Conservation (phyloP, 1,140 invertebrate species). For the Bombus fervidus region DNA sequence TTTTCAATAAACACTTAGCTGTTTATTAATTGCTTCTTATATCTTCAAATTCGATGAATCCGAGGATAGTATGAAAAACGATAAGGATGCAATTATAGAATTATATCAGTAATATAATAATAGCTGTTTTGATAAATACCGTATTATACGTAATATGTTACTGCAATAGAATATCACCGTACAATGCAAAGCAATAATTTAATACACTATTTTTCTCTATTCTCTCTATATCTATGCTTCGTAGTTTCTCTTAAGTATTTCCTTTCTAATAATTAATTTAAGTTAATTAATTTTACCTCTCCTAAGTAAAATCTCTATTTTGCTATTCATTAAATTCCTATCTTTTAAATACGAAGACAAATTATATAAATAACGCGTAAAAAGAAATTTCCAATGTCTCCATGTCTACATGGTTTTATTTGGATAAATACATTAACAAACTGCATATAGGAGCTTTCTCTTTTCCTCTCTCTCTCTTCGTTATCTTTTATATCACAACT, state of each 20-base stretch:
- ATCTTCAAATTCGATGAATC: too few species aligned
- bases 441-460: too few species aligned
- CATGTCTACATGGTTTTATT: neutral
- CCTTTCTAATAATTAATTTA: neutral
- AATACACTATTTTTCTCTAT: too few species aligned
- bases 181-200: too few species aligned
- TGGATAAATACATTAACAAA: neutral
- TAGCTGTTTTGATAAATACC: neutral
- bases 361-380: neutral
- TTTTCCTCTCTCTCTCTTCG: too few species aligned
- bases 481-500: too few species aligned
- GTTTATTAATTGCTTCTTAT: too few species aligned
- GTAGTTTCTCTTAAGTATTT: neutral
- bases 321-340: neutral
- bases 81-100: neutral
- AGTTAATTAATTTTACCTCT: neutral
- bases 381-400: too few species aligned
- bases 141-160: too few species aligned
- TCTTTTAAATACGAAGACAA: neutral
- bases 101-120: too few species aligned
- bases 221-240: too few species aligned
- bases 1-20: conserved; percentile 1
- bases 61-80: neutral
- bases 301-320: neutral
- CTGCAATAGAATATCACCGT: too few species aligned